Conservation (phyloP, 37 sponge, comb jelly and placozoan genomes). For the Ianthella basta region DNA sequence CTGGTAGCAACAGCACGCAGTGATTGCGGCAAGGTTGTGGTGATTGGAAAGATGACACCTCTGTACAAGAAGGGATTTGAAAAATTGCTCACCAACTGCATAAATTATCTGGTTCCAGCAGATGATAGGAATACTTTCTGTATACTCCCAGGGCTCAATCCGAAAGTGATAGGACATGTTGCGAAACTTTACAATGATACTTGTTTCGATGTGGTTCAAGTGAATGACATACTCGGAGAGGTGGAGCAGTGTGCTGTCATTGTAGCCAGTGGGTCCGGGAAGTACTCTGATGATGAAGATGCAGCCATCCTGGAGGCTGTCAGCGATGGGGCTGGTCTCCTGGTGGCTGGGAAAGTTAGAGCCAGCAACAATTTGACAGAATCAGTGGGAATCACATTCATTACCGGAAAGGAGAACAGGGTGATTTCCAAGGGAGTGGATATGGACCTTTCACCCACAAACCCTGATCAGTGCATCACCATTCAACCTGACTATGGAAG, state of each 20-base stretch:
- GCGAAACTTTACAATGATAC: not conserved
- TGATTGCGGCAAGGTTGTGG: slow-evolving; percentile 1
- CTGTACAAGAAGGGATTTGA: not conserved
- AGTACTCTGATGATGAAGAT: not conserved
- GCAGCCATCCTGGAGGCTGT: not conserved
- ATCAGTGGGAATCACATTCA: not conserved
- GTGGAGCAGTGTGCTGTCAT: not conserved
- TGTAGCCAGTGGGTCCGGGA: not conserved
- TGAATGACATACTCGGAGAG: not conserved
- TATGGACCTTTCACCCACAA: not conserved
- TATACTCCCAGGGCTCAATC: not conserved
- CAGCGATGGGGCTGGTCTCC: not conserved
- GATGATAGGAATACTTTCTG: not conserved
- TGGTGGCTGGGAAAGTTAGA: not conserved
- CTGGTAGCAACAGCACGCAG: not conserved
- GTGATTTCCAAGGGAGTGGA: not conserved
- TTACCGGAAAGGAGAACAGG: not conserved
- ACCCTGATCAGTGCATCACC: not conserved
- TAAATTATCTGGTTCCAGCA: not conserved
- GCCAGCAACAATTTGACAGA: not conserved
- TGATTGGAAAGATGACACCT: not conserved
- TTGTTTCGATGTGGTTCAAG: not conserved
- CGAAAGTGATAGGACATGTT: not conserved
- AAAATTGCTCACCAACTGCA: not conserved
- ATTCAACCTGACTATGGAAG: not conserved